Evolutionary conservation across 2,797 vertebrate genomes (phyloP).

Genomic region (Hypotaenidia philippensis): DNA sequence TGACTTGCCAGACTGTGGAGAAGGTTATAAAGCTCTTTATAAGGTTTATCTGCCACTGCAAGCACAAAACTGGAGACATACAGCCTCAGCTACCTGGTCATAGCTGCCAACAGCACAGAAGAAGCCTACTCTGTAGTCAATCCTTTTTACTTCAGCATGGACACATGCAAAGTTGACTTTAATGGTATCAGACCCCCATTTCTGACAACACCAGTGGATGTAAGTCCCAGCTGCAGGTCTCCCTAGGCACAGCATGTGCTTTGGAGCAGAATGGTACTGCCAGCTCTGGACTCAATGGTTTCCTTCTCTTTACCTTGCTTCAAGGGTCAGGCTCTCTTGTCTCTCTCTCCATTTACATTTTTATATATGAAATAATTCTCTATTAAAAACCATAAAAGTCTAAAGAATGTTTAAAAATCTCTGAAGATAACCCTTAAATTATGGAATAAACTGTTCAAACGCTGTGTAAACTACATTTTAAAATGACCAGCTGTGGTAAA

Average conservation of each 20-base stretch:
- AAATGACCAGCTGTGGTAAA: constrained; percentile 30
- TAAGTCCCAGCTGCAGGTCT: neutral
- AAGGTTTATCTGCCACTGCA: neutral
- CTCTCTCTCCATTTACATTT: neutral
- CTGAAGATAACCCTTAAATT: neutral
- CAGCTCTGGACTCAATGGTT: neutral
- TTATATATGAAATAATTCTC: neutral
- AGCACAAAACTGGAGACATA: neutral
- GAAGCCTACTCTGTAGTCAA: neutral
- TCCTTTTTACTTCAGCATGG: neutral
- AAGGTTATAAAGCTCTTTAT: neutral
- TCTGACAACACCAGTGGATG: neutral
- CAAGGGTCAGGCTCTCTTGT: neutral
- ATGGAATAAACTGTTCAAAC: neutral
- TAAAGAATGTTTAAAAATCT: neutral
- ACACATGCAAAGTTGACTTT: neutral
- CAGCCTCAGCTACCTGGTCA: neutral
- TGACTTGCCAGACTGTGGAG: neutral
- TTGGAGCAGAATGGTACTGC: neutral
- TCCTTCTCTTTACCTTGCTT: neutral
- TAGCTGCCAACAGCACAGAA: neutral
- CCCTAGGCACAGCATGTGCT: neutral
- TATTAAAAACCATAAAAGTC: neutral
- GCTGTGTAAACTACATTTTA: neutral
- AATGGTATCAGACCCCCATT: neutral